phyloP scores from a whole-genome alignment of 2,797 vertebrate genomes.

The Catamblyrhynchus diadema region DNA sequence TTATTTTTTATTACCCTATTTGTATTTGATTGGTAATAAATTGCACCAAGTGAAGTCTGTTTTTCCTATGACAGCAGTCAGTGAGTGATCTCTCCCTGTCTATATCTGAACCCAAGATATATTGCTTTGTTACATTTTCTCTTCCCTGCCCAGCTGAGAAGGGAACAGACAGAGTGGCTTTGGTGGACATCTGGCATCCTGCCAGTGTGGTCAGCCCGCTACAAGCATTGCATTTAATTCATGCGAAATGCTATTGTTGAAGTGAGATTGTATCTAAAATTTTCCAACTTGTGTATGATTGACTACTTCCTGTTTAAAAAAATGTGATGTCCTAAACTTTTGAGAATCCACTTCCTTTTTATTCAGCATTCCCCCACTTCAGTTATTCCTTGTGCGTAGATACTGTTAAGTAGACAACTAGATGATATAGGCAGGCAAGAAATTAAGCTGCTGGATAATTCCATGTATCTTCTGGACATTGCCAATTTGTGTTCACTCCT shows the following conservation, averaged over 20 bases:
- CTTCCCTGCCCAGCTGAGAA: not conserved
- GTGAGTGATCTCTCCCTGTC: not conserved
- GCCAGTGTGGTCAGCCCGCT: not conserved
- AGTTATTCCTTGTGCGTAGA: not conserved
- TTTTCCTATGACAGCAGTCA: not conserved
- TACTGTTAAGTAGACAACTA: not conserved
- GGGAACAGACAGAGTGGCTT: not conserved
- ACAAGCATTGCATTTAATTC: not conserved
- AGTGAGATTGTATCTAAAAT: not conserved
- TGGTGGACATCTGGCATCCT: not conserved
- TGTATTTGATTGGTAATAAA: not conserved
- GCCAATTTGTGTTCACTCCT: not conserved
- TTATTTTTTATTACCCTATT: not conserved
- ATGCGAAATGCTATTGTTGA: not conserved
- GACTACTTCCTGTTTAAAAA: not conserved
- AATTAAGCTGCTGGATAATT: not conserved
- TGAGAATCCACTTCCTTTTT: not conserved
- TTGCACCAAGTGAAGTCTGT: not conserved
- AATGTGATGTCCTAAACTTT: not conserved
- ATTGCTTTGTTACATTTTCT: not conserved
- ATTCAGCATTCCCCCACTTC: not conserved
- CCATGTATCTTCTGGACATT: not conserved
- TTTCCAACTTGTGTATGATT: not conserved
- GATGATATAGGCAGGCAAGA: not conserved
- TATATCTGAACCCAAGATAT: not conserved